Evolutionary conservation across 2,113 vertebrate species (phyloP), one percentile per base, ranked within the genome.

Genomic region (Speoplatyrhinus poulsoni): DNA sequence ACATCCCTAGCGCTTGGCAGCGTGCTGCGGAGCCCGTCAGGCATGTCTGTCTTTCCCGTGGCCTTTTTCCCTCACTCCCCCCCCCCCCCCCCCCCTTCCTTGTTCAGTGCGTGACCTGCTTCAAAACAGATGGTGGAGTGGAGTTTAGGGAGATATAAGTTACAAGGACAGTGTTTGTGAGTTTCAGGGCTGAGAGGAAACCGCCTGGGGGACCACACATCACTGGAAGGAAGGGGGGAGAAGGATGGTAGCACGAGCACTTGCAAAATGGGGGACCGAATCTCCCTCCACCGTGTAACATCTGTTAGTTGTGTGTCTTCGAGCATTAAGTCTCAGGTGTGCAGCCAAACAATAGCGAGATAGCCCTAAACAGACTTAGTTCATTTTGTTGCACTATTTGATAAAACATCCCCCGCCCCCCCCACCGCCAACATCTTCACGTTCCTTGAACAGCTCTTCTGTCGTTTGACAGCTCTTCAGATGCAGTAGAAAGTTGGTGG

Each of bases 81-180:
- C 65, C 62, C 60, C 26, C 77, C 71, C 36, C 32, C 12, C 58
- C 32, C 10, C 10, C 57, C 32, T 12, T 59, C 61, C 4, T 3
- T 49, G 12, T 26, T 81, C 61, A 69, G 69, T 55, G 63, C 69
- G 70, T 72, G 77, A 87, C 85, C 81, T 61, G 55, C 73, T 76
- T 74, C 16, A 46, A 69, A 84, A 76, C 88, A 90, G 85, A 90
- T 91, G 90, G 86, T 15, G 69, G 60, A 60, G 81, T 68, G 65
- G 77, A 89, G 77, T 82, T 85, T 66, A 49, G 81, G 77, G 73
- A 85, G 75, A 80, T 81, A 83, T 66, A 83, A 87, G 82, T 86
- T 83, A 79, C 83, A 87, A 85, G 85, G 85, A 86, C 75, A 32
- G 77, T 85, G 82, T 87, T 90, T 88, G 72, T 84, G 83, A 85